phyloP scores from a whole-genome alignment of 37 sponge, comb jelly and placozoan species.

The Halichondria panicea region DNA sequence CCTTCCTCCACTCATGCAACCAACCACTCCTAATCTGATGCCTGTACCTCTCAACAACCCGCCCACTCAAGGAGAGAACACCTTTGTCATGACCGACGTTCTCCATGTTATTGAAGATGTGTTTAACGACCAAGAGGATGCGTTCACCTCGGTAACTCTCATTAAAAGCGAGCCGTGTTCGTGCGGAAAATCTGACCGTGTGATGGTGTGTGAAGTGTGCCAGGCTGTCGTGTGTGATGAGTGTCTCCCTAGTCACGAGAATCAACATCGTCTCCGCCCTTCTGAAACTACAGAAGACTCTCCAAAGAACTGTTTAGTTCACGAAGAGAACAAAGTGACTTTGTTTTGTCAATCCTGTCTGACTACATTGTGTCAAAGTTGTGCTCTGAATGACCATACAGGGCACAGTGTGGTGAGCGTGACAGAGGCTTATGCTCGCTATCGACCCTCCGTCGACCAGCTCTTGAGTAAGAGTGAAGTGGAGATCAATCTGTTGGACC shows the following conservation, averaged over 20 bases:
- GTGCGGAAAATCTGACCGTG: too few relatives aligned
- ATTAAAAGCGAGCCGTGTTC: too few relatives aligned
- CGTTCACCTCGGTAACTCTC: too few relatives aligned
- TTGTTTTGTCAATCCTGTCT: conserved; percentile 52
- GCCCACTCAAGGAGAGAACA: background rate
- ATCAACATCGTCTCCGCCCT: too few relatives aligned
- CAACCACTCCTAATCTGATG: background rate
- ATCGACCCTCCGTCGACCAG: conserved; percentile 7
- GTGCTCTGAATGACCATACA: conserved; percentile 35
- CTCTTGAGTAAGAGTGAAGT: conserved; percentile 21
- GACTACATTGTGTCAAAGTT: conserved; percentile 33
- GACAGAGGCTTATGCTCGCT: conserved; percentile 11
- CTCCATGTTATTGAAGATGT: conserved; percentile 12
- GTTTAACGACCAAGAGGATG: too few relatives aligned
- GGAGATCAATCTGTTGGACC: conserved; percentile 31
- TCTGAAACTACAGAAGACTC: too few relatives aligned
- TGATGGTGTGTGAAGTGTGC: too few relatives aligned
- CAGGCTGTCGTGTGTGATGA: too few relatives aligned
- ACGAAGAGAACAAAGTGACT: conserved; percentile 27
- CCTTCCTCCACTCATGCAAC: conserved; percentile 2
- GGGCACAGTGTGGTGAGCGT: conserved; percentile 42
- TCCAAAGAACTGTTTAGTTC: too few relatives aligned
- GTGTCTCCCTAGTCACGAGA: too few relatives aligned
- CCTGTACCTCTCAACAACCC: background rate
- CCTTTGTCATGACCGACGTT: background rate